phyloP scores from a whole-genome alignment of 2,113 vertebrate genomes.

The Lathamus discolor region DNA sequence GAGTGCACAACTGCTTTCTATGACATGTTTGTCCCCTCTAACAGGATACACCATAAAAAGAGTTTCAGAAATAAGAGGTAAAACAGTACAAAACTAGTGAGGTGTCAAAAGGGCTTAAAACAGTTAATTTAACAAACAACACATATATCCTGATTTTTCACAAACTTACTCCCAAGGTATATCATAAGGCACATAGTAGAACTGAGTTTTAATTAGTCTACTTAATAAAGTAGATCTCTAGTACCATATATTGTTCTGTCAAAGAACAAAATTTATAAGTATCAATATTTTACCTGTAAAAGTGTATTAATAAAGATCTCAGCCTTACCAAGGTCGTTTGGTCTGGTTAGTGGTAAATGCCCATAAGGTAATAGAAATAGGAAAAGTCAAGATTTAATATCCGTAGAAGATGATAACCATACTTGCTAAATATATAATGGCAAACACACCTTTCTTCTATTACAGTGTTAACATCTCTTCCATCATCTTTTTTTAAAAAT shows the following conservation, averaged over 20 bases:
- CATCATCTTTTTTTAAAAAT: conserved; percentile 82
- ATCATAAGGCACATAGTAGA: conserved; percentile 99
- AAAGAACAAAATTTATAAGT: conserved; percentile 94
- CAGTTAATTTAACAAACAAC: conserved; percentile 98
- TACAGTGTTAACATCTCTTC: conserved; percentile 85
- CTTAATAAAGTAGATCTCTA: conserved; percentile 94
- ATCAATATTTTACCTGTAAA: conserved; percentile 90
- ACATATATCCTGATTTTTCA: conserved; percentile 99
- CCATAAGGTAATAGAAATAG: conserved; percentile 86
- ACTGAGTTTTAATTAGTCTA: conserved; percentile 98
- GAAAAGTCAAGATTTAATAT: conserved; percentile 85
- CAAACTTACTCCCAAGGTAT: conserved; percentile 99
- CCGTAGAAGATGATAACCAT: conserved; percentile 81
- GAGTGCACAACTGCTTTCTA: conserved; percentile 98
- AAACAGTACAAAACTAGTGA: conserved; percentile 99
- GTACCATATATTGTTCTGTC: conserved; percentile 95
- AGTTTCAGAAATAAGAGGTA: conserved; percentile 98
- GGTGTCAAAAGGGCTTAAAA: conserved; percentile 97
- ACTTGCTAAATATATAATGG: conserved; percentile 83
- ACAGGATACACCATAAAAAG: conserved; percentile 99
- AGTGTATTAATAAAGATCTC: conserved; percentile 85
- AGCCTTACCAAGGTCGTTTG: conserved; percentile 93
- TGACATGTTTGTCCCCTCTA: conserved; percentile 96
- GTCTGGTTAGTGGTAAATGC: conserved; percentile 98
- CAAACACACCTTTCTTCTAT: conserved; percentile 80